Evolutionary conservation across 2,888 invertebrate genomes (phyloP).

Genomic region (Spisula solida): DNA sequence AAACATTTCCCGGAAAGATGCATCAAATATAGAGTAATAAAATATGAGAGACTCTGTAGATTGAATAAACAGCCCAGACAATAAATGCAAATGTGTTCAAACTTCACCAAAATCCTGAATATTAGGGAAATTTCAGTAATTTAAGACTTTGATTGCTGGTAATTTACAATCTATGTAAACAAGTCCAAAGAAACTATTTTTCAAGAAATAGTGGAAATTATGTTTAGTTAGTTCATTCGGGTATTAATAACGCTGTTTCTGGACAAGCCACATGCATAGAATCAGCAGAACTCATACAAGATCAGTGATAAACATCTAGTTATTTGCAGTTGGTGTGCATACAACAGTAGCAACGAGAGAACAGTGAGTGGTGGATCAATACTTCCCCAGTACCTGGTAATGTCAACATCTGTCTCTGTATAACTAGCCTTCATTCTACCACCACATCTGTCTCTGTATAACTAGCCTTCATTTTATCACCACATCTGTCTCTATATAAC

Average conservation of each 20-base stretch:
- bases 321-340: not conserved
- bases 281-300: not conserved
- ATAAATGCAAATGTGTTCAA: not conserved
- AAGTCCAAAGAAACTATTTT: no score
- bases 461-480: not conserved
- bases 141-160: no score
- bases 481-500: not conserved
- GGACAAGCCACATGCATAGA: not conserved
- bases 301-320: not conserved
- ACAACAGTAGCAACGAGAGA: not conserved
- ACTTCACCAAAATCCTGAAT: not conserved
- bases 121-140: not conserved
- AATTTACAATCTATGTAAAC: no score
- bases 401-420: slow-evolving; percentile 11
- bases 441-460: slow-evolving; percentile 4
- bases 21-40: not conserved
- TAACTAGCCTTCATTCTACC: not conserved
- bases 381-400: not conserved
- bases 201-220: no score
- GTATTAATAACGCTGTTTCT: not conserved
- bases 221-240: not conserved
- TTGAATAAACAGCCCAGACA: not conserved
- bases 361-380: not conserved
- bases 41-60: not conserved
- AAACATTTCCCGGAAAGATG: not conserved